Conservation (phyloP, 2,797 vertebrate species). For the Pangasius djambal region DNA sequence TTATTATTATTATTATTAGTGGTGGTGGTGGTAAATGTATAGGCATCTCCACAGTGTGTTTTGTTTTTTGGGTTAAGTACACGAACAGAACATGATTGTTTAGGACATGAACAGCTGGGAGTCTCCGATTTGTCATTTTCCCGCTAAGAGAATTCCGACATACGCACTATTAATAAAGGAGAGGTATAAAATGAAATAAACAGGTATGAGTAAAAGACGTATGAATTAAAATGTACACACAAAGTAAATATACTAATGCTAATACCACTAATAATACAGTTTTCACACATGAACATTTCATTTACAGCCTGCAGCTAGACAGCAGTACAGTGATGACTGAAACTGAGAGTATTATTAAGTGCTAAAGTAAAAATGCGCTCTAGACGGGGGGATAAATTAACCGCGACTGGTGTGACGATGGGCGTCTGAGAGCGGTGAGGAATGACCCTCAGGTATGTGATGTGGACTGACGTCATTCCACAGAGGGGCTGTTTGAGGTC, state of each 20-base stretch:
- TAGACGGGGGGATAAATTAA: background rate
- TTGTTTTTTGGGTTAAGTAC: too few species aligned
- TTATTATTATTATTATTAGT: too few species aligned
- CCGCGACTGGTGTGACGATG: background rate
- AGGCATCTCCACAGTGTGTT: too few species aligned
- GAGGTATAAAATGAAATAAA: background rate
- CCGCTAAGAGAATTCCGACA: background rate
- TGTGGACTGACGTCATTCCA: constrained; percentile 8
- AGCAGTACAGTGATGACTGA: too few species aligned
- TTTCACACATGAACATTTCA: background rate
- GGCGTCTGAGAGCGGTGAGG: background rate
- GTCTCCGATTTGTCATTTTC: background rate
- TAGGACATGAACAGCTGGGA: background rate
- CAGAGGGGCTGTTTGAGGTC: constrained; percentile 18
- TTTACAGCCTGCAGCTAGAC: too few species aligned
- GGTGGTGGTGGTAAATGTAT: too few species aligned
- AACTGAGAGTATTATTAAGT: background rate
- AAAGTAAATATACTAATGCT: background rate
- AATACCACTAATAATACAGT: background rate
- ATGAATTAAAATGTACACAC: background rate
- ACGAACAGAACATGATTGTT: too few species aligned
- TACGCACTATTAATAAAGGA: background rate
- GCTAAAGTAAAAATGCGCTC: background rate
- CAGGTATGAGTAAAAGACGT: background rate
- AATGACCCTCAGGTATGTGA: constrained; percentile 2